These are phyloP conservation scores for Chloromyia formosa DNA, from an alignment of 2,888 invertebrate species.

Conservation along the genomic window DNA sequence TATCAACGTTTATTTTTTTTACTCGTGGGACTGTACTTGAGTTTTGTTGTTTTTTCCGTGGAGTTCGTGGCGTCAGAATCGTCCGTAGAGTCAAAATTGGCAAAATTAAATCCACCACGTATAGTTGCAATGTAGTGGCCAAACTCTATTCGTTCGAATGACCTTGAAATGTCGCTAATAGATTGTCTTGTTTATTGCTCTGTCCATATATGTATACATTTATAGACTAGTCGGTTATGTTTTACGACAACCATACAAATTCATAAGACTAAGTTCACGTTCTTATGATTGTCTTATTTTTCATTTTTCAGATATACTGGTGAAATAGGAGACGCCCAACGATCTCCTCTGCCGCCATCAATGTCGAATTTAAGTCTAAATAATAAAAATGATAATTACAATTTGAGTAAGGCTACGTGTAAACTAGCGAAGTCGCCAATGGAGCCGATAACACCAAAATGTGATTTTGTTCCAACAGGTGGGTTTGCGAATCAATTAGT, in stretches of 20 bases:
- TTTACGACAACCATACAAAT: background rate
- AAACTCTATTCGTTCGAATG: slow-evolving; percentile 15
- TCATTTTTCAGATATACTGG: slow-evolving; percentile 59
- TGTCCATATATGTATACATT: background rate
- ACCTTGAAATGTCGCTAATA: slow-evolving; percentile 31
- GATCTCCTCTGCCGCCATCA: slow-evolving; percentile 63
- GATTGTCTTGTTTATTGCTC: background rate
- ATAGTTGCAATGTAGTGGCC: background rate
- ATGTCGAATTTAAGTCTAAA: slow-evolving; percentile 63
- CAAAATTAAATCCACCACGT: too few species aligned
- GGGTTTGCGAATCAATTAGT: slow-evolving; percentile 49
- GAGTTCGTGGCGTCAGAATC: too few species aligned
- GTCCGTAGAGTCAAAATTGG: too few species aligned
- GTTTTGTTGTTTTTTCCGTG: too few species aligned
- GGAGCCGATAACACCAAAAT: slow-evolving; percentile 51
- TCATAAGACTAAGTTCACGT: background rate
- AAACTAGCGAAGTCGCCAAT: slow-evolving; percentile 49
- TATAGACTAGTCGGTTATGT: background rate
- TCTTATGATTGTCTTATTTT: background rate
- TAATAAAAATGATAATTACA: slow-evolving; percentile 56
- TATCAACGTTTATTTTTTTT: too few species aligned
- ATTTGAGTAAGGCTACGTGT: slow-evolving; percentile 42
- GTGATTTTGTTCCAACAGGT: slow-evolving; percentile 55
- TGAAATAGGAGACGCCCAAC: slow-evolving; percentile 63
- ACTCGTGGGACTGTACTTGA: too few species aligned